phyloP scores from a whole-genome alignment of 1,140 invertebrate species.

The Zeugodacus cucurbitae region DNA sequence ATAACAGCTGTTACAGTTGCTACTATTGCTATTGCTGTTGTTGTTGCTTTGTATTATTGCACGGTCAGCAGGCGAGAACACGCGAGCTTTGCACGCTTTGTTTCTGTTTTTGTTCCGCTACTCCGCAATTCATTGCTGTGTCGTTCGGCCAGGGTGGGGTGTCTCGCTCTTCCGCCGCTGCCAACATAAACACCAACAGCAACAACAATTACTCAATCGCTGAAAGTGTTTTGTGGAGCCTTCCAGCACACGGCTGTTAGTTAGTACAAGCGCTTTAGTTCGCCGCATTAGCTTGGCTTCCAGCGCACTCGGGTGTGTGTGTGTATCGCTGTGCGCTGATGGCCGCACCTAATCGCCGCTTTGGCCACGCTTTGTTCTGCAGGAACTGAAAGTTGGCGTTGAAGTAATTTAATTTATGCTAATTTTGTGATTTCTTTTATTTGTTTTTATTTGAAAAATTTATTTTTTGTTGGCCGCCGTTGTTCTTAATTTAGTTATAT shows the following conservation, averaged over 20 bases:
- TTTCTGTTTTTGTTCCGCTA: not conserved
- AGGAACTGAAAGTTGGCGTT: slow-evolving; percentile 33
- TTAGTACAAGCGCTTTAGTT: not conserved
- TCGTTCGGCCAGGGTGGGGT: not conserved
- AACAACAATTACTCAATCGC: not conserved
- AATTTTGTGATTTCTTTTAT: not conserved
- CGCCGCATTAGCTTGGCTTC: not conserved
- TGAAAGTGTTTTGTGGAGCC: not conserved
- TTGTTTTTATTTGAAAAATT: slow-evolving; percentile 20
- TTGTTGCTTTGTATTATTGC: not conserved
- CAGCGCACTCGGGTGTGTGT: not conserved
- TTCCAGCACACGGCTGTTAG: not conserved
- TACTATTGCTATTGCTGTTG: not conserved
- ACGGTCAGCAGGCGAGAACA: not conserved
- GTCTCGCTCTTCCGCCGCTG: not conserved
- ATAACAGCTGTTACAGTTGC: not conserved
- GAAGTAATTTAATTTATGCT: slow-evolving; percentile 21
- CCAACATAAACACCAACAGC: not conserved
- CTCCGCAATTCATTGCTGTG: not conserved
- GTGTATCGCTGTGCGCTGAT: not conserved
- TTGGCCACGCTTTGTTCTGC: slow-evolving; percentile 12
- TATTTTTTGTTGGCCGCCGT: not conserved
- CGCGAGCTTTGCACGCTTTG: not conserved
- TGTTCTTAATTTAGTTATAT: slow-evolving; percentile 30
- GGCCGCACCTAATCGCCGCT: slow-evolving; percentile 28